These are phyloP conservation scores for Helleia helle DNA, from an alignment of 2,888 invertebrate genomes.

Conservation along the genomic window DNA sequence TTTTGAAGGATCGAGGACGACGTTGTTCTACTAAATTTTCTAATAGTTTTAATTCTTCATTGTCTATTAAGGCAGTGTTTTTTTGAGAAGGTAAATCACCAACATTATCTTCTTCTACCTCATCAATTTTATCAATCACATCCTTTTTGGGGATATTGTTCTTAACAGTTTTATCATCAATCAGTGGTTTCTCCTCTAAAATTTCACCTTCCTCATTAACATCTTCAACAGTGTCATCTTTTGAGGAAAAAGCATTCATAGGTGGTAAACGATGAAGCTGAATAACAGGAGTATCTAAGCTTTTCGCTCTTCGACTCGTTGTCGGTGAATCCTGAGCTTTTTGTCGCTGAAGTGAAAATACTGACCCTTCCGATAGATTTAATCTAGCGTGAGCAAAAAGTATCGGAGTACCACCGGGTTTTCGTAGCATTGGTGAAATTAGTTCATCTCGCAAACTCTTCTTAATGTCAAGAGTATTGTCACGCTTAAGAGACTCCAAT, in stretches of 20 bases:
- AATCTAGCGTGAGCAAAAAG: slow-evolving; percentile 85
- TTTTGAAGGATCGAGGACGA: slow-evolving; percentile 64
- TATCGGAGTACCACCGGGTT: slow-evolving; percentile 83
- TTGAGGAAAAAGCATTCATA: slow-evolving; percentile 89
- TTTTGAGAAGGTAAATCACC: slow-evolving; percentile 46
- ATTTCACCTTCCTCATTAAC: slow-evolving; percentile 79
- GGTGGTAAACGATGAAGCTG: slow-evolving; percentile 85
- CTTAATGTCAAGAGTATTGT: slow-evolving; percentile 46
- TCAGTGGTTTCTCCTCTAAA: slow-evolving; percentile 74
- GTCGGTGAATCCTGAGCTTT: slow-evolving; percentile 84
- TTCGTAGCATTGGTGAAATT: slow-evolving; percentile 80
- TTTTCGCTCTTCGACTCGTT: slow-evolving; percentile 84
- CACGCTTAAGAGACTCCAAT: slow-evolving; percentile 39
- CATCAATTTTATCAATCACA: slow-evolving; percentile 58
- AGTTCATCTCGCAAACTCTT: slow-evolving; percentile 78
- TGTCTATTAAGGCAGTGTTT: slow-evolving; percentile 68
- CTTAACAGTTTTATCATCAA: slow-evolving; percentile 46
- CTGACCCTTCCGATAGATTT: slow-evolving; percentile 89
- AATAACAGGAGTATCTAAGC: slow-evolving; percentile 88
- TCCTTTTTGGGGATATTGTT: slow-evolving; percentile 36
- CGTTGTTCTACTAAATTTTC: slow-evolving; percentile 69
- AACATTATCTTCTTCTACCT: slow-evolving; percentile 68
- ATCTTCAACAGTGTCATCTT: slow-evolving; percentile 89
- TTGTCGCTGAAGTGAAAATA: slow-evolving; percentile 83
- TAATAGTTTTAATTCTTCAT: slow-evolving; percentile 70